A percentile compares a stretch with the other conserved stretches of the same genome.
Evolutionary conservation across 2,888 invertebrate species (phyloP).

Genomic region (Pandemis heparana): DNA sequence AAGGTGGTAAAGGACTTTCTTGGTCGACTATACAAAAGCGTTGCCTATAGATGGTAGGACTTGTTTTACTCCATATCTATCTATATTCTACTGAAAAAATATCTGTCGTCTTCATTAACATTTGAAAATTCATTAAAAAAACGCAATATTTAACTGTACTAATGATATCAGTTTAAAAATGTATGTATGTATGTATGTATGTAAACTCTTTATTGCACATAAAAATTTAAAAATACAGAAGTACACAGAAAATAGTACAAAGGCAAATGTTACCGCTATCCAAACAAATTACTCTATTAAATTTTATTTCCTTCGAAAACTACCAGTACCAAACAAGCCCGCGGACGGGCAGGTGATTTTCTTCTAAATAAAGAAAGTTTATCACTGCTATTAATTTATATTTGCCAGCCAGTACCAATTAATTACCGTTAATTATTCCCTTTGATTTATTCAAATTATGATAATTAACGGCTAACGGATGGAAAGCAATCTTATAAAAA

Average conservation of each 20-base stretch:
- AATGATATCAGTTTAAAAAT: conserved; percentile 16
- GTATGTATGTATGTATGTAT: no score
- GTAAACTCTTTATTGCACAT: no score
- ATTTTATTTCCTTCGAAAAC: conserved; percentile 29
- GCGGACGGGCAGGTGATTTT: neutral
- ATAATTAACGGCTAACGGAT: conserved; percentile 56
- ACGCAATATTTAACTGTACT: neutral
- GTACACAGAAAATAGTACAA: no score
- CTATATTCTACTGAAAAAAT: neutral
- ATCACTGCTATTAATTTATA: conserved; percentile 35
- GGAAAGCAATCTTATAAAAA: conserved; percentile 52
- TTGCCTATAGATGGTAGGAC: neutral
- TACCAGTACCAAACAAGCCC: conserved; percentile 17
- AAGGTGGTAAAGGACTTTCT: no score
- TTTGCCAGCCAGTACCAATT: conserved; percentile 37
- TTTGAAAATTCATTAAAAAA: neutral
- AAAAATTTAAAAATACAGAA: no score
- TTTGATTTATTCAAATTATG: conserved; percentile 51
- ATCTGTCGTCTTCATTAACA: neutral
- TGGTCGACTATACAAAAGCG: neutral
- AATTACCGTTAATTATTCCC: conserved; percentile 46
- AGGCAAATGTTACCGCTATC: conserved; percentile 31
- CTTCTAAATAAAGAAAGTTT: conserved; percentile 26
- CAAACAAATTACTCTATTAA: conserved; percentile 39
- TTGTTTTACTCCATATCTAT: neutral